Base-by-base conservation (phyloP, 1,140 invertebrate species). In the Euura lappo region DNA sequence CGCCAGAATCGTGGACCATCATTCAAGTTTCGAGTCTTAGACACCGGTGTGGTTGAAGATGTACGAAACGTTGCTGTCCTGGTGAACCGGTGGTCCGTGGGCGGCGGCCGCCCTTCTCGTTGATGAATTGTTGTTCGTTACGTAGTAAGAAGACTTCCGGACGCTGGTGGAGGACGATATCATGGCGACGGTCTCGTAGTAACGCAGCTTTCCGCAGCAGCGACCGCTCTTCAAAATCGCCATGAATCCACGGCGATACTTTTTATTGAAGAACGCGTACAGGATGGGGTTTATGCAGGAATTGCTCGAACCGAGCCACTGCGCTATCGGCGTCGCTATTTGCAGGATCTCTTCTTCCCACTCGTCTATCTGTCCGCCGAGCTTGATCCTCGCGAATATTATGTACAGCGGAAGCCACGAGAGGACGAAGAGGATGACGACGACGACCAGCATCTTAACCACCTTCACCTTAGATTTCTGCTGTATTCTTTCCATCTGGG, bases 231-330 rank as follows among this genome's bases (percentile, higher is more conserved):
- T 94, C 1, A 98, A 90, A 45, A 98, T 95, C 6, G 95, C 95
- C 3, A 94, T 91, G 86, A 99, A 99, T 2, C 97, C 97, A 64
- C 94, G 93, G 2, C 97, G 90, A 84, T 97, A 99, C 84, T 99
- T 99, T 79, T 98, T 97, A 85, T 98, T 98, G 88, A 98, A 98
- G 85, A 97, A 98, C 0, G 97, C 97, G 86, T 99, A 99, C n/a
- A 99, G 91, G 65, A 98, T 94, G 0, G 98, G 98, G 87, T 99
- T 99, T 79, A 99, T 97, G 89, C 97, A 98, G 45, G 96, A 97
- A 85, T 99, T 99, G 28, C 97, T 96, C 0, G 96, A 93, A 0
- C 97, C 98, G 2, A 99, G 89, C 97, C 98, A 99, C 86, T 99
- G 97, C 0, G 97, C 97, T 45, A 99, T 91, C 0, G 97, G 97